Evolutionary conservation across 1,140 invertebrate species (phyloP).

Genomic region (Drosophila oshimai): DNA sequence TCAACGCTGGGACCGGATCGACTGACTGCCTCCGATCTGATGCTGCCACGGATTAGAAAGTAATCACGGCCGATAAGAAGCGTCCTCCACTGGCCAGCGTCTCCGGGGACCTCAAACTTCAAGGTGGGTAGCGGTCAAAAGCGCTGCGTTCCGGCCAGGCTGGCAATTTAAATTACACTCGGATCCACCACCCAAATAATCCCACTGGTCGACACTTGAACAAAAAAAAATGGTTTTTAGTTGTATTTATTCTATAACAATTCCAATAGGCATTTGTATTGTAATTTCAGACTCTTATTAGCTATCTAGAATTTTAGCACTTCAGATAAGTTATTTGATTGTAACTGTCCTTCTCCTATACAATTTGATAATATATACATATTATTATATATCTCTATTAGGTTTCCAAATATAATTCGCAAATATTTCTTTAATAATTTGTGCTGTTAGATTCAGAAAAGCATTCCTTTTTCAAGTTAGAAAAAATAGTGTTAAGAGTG

Average conservation of each 20-base stretch:
- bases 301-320: no score
- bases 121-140: slow-evolving; percentile 38
- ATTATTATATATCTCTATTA: no score
- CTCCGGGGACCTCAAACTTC: slow-evolving; percentile 58
- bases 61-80: slow-evolving; percentile 78
- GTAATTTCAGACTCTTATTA: no score
- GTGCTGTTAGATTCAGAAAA: no score
- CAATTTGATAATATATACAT: no score
- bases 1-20: slow-evolving; percentile 76
- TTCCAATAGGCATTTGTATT: no score
- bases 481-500: no score
- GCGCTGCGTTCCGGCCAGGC: slow-evolving; percentile 36
- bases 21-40: slow-evolving; percentile 52
- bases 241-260: not conserved
- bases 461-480: no score
- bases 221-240: not conserved
- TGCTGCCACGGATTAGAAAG: slow-evolving; percentile 78
- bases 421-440: no score
- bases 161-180: slow-evolving; percentile 68
- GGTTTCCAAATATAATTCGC: no score
- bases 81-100: slow-evolving; percentile 52
- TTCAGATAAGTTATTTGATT: no score
- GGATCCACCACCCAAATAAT: slow-evolving; percentile 5
- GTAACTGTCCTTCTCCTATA: no score
- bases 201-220: not conserved